Percentiles rank a stretch among this genome's conserved stretches.
Evolutionary conservation across 2,113 vertebrate genomes (phyloP).

Genomic region (Nycticryphes semicollaris): DNA sequence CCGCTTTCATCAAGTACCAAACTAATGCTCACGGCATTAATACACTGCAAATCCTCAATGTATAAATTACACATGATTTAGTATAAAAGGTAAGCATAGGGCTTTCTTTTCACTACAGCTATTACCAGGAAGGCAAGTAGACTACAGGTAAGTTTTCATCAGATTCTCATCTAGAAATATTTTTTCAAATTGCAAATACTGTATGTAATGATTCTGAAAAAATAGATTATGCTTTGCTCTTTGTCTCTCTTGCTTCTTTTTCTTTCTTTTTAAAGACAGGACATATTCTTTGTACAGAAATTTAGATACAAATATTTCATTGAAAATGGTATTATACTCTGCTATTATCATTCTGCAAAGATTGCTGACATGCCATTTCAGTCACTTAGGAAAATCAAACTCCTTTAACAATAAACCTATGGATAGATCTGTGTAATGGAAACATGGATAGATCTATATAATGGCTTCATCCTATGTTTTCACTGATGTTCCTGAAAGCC

Average conservation of each 20-base stretch:
- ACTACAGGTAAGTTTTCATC: constrained; percentile 63
- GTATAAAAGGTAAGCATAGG: constrained; percentile 75
- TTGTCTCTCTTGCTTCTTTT: background rate
- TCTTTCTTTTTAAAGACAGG: background rate
- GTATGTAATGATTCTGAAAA: background rate
- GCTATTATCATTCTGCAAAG: background rate
- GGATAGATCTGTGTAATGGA: background rate
- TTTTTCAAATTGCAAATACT: background rate
- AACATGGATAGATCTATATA: background rate
- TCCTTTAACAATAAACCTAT: background rate
- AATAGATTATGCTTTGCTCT: background rate
- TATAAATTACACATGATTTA: constrained; percentile 61
- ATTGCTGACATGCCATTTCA: background rate
- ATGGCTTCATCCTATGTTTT: background rate
- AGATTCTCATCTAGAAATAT: background rate
- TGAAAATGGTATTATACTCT: background rate
- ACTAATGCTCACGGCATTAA: constrained; percentile 57
- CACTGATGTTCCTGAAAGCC: background rate
- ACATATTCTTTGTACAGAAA: background rate
- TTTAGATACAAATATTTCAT: background rate
- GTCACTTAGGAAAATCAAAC: background rate
- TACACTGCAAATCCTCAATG: constrained; percentile 72
- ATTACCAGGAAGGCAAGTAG: background rate
- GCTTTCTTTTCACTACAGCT: constrained; percentile 27
- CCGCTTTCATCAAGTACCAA: constrained; percentile 60